These are phyloP conservation scores for Tenthredo notha DNA, from an alignment of 2,888 invertebrate species.

Conservation along the genomic window DNA sequence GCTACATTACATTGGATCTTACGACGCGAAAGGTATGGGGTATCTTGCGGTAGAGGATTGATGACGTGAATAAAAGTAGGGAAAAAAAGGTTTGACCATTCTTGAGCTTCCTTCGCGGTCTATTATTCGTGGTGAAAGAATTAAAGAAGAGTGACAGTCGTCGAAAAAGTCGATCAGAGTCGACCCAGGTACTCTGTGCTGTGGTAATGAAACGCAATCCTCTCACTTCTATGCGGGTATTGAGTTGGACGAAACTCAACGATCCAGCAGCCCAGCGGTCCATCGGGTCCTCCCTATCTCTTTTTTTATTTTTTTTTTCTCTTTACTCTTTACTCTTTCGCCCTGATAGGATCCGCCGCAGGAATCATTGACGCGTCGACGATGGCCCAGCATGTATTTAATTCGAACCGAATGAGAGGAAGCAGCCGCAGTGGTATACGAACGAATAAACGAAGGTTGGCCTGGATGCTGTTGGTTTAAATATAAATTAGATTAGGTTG, in stretches of 20 bases:
- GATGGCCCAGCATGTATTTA: slow-evolving; percentile 51
- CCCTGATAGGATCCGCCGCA: slow-evolving; percentile 47
- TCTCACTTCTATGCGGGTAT: slow-evolving; percentile 40
- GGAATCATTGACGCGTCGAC: slow-evolving; percentile 51
- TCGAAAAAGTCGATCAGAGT: slow-evolving; percentile 50
- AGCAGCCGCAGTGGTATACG: neutral
- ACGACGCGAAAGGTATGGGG: neutral
- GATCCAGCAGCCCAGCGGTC: slow-evolving; percentile 25
- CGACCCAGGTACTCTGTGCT: slow-evolving; percentile 32
- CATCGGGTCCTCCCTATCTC: slow-evolving; percentile 23
- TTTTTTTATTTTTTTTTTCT: neutral
- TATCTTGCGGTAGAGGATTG: slow-evolving; percentile 19
- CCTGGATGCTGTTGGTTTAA: slow-evolving; percentile 48
- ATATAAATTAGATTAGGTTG: slow-evolving; percentile 42
- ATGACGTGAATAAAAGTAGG: slow-evolving; percentile 14
- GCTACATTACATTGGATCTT: slow-evolving; percentile 1
- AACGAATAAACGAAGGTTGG: slow-evolving; percentile 45
- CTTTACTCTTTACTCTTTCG: neutral
- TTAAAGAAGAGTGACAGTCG: slow-evolving; percentile 48
- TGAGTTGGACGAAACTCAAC: slow-evolving; percentile 27
- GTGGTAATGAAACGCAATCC: slow-evolving; percentile 44
- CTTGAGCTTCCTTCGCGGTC: slow-evolving; percentile 32
- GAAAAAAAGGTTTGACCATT: slow-evolving; percentile 31
- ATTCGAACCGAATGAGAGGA: slow-evolving; percentile 43
- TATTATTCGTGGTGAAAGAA: slow-evolving; percentile 40